Evolutionary conservation across 2,797 vertebrate species (phyloP), one percentile per base, ranked within the genome.

Genomic region (Melanitta fusca): DNA sequence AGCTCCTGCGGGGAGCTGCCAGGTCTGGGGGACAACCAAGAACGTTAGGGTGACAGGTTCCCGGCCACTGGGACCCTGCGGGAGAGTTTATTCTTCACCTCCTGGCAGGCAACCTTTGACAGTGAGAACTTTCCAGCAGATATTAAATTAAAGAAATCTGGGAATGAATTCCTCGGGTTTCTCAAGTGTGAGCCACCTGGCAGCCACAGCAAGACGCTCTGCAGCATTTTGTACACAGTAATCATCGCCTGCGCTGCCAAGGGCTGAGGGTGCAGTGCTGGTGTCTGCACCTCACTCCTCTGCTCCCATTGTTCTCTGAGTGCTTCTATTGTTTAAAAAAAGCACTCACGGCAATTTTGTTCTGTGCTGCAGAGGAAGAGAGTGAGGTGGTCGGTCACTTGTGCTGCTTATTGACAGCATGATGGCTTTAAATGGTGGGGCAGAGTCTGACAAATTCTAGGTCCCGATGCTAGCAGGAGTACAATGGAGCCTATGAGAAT

Each of bases 221-320:
- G 41, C 5, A 24, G 32, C 0, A 0, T 17, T 57, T 56, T 22
- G 41, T 11, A 18, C 22, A 1, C 34, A 10, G 20, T 15, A 30
- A 32, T 24, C 41, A 22, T 11, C 4, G 0, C 57, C 30, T 5
- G 6, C 0, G 4, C 8, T 43, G 68, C 43, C 56, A 18, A 6
- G 1, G 4, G 36, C 14, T 32, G 47, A 8, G 18, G 62, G 18
- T 1, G 3, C 0, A 6, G 21, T 12, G 28, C 17, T 21, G 19
- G 17, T 21, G 11, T 34, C 45, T 45, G 3, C 6, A 8, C 30
- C 30, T 41, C 25, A 39, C 27, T 57, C 47, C 13, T 39, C 62
- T 27, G 27, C 47, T 25, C 12, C 38, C 32, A 1, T 16, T 27
- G 58, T 14, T 41, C 39, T 56, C 9, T 24, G 8, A 75, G 32